phyloP scores from a whole-genome alignment of 2,113 vertebrate species.

The Athene noctua region DNA sequence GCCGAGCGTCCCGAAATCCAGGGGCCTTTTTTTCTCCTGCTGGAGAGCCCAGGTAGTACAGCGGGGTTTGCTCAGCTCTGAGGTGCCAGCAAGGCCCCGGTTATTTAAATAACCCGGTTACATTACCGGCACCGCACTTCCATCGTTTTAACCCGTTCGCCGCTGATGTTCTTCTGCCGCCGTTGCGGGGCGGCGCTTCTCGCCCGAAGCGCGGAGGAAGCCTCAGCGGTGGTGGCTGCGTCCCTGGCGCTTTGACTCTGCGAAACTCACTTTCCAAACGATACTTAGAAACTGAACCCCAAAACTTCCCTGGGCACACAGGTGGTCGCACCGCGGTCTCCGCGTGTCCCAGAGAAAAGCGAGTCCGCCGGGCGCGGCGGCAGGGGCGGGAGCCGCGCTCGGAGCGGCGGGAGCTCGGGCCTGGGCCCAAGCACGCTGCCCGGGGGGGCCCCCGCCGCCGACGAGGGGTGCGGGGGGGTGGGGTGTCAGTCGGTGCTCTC shows the following conservation, averaged over 20 bases:
- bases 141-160: background rate
- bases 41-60: background rate
- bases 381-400: background rate
- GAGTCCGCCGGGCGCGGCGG: background rate
- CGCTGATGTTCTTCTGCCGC: background rate
- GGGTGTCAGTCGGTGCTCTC: background rate
- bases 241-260: background rate
- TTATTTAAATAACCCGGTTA: background rate
- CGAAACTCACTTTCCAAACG: background rate
- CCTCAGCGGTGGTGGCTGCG: background rate
- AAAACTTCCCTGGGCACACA: background rate
- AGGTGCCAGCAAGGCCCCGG: background rate
- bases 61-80: background rate
- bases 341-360: background rate
- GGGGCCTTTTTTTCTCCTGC: background rate
- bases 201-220: background rate
- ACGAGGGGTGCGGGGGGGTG: no score
- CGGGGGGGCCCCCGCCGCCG: no score
- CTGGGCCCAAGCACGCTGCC: background rate
- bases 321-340: conserved; percentile 13
- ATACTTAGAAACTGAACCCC: background rate
- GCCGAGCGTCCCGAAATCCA: background rate
- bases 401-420: background rate
- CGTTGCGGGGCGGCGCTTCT: background rate
- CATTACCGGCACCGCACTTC: background rate